Evolutionary conservation across 2,888 invertebrate species (phyloP).

Genomic region (Gari tellinella): DNA sequence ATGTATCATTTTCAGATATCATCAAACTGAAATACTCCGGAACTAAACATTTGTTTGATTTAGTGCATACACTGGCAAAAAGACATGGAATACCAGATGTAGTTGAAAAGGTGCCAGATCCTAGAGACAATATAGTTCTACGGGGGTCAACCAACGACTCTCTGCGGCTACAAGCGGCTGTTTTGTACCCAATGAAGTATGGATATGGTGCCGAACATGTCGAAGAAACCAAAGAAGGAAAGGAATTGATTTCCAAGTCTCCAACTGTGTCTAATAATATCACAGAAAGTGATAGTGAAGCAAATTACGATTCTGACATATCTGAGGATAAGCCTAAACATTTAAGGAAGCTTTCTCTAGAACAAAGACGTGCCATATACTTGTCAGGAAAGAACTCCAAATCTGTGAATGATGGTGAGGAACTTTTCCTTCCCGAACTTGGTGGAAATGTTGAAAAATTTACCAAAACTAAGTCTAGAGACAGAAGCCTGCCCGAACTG

Average conservation of each 20-base stretch:
- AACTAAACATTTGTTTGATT: slow-evolving; percentile 67
- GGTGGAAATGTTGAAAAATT: slow-evolving; percentile 21
- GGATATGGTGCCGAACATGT: slow-evolving; percentile 47
- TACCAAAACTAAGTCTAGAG: slow-evolving; percentile 33
- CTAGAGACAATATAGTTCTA: slow-evolving; percentile 62
- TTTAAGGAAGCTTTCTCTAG: slow-evolving; percentile 20
- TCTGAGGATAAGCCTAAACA: slow-evolving; percentile 8
- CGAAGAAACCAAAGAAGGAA: not conserved
- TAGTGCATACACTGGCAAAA: slow-evolving; percentile 69
- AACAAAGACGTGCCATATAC: slow-evolving; percentile 25
- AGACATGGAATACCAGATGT: slow-evolving; percentile 69
- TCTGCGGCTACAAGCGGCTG: slow-evolving; percentile 57
- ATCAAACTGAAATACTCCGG: slow-evolving; percentile 70
- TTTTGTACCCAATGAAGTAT: slow-evolving; percentile 69
- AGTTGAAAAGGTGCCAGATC: slow-evolving; percentile 63
- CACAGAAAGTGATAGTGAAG: slow-evolving; percentile 8
- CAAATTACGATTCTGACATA: slow-evolving; percentile 8
- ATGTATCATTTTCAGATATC: slow-evolving; percentile 70
- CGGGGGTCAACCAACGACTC: slow-evolving; percentile 61
- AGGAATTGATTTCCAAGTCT: slow-evolving; percentile 8
- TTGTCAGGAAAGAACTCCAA: slow-evolving; percentile 37
- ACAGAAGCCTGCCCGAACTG: slow-evolving; percentile 56
- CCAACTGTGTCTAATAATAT: slow-evolving; percentile 20
- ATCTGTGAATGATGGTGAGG: slow-evolving; percentile 22
- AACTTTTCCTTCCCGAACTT: slow-evolving; percentile 1